A percentile compares a stretch with the other conserved stretches of the same genome.
Evolutionary conservation across 2,888 invertebrate species (phyloP).

Genomic region (Taenaris catops): DNA sequence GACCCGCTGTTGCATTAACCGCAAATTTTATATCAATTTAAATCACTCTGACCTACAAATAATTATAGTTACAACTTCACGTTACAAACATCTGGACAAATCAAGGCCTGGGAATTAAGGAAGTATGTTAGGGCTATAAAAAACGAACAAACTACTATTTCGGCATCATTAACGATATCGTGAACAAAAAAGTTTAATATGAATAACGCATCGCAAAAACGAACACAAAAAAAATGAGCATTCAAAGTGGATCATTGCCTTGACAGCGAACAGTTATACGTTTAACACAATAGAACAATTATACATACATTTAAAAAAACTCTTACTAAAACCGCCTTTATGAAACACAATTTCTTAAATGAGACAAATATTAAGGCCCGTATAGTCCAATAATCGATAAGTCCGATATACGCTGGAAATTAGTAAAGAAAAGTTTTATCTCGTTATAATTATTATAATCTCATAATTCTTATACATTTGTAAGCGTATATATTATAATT

Average conservation of each 20-base stretch:
- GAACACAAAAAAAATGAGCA: slow-evolving; percentile 28
- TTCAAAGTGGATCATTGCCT: slow-evolving; percentile 55
- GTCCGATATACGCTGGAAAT: too few species aligned
- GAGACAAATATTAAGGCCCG: too few species aligned
- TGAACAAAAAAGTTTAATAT: slow-evolving; percentile 39
- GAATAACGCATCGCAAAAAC: slow-evolving; percentile 35
- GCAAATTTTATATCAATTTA: slow-evolving; percentile 23
- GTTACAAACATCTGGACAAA: slow-evolving; percentile 58
- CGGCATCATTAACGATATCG: slow-evolving; percentile 58
- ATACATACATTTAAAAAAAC: too few species aligned
- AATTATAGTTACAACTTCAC: slow-evolving; percentile 39
- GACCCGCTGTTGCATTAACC: too few species aligned
- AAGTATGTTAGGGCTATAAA: slow-evolving; percentile 49
- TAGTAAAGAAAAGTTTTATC: too few species aligned
- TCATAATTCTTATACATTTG: too few species aligned
- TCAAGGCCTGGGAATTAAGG: slow-evolving; percentile 67
- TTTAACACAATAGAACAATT: slow-evolving; percentile 1
- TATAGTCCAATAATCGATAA: too few species aligned
- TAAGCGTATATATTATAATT: too few species aligned
- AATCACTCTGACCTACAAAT: slow-evolving; percentile 31
- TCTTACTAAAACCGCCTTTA: too few species aligned
- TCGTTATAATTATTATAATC: too few species aligned
- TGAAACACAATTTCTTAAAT: too few species aligned
- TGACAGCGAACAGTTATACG: slow-evolving; percentile 49
- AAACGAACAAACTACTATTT: slow-evolving; percentile 56